These are phyloP conservation scores for Spinus olivaceus DNA, from an alignment of 2,797 vertebrate genomes.

Conservation along the genomic window DNA sequence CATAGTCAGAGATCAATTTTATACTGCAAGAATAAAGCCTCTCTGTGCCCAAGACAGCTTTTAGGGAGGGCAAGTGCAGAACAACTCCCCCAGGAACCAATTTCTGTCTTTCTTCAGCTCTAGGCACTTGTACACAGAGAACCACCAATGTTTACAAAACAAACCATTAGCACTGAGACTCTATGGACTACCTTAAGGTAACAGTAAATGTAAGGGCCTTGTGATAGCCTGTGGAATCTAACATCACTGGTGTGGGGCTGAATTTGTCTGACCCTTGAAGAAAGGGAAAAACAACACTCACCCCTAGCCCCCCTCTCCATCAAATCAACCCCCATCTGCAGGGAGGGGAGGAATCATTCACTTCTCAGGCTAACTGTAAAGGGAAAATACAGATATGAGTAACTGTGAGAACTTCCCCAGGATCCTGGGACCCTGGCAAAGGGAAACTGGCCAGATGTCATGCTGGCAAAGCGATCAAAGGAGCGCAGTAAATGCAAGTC, in stretches of 20 bases:
- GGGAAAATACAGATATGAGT: neutral
- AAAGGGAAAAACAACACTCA: neutral
- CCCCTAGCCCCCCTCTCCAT: rapidly evolving
- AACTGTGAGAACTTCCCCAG: neutral
- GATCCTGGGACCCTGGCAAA: neutral
- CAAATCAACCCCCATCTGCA: neutral
- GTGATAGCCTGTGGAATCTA: neutral
- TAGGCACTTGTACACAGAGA: neutral
- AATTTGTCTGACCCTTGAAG: neutral
- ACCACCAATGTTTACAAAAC: neutral
- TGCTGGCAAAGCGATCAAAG: neutral
- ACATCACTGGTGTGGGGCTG: neutral
- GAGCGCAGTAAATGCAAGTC: neutral
- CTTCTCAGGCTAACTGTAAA: neutral
- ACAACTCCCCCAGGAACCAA: neutral
- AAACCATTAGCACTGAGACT: neutral
- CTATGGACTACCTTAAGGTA: neutral
- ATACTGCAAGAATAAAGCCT: neutral
- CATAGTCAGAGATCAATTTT: neutral
- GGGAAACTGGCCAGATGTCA: neutral
- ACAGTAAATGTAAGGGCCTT: neutral
- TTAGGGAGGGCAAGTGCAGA: neutral
- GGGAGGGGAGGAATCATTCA: neutral
- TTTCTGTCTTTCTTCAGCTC: neutral
- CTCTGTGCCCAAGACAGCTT: rapidly evolving